phyloP scores from a whole-genome alignment of 2,888 invertebrate genomes.

The Macrophya annulata region DNA sequence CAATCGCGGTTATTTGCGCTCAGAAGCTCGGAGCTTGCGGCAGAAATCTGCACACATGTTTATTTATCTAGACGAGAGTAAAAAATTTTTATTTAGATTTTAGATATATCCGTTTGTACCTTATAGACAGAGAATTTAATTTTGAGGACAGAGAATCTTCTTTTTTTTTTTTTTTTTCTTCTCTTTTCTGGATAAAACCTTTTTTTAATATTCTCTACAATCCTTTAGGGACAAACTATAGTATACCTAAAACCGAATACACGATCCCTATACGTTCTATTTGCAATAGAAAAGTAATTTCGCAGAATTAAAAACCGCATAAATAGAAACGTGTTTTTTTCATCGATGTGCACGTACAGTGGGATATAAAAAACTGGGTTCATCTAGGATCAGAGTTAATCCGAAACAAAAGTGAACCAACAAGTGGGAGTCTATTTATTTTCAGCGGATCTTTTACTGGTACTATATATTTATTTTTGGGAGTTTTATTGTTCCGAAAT shows the following conservation, averaged over 20 bases:
- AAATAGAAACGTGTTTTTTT: neutral
- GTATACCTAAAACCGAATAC: neutral
- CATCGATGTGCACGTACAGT: neutral
- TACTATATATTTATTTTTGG: neutral
- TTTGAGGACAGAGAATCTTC: too few species aligned
- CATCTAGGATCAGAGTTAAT: constrained; percentile 37
- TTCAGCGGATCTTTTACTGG: neutral
- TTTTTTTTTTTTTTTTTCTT: neutral
- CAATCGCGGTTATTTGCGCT: neutral
- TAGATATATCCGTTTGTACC: too few species aligned
- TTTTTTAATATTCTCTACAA: neutral
- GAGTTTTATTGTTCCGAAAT: neutral
- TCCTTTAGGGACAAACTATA: neutral
- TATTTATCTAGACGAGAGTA: neutral
- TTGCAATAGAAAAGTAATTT: constrained; percentile 9
- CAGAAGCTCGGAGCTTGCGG: neutral
- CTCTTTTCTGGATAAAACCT: neutral
- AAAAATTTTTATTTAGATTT: too few species aligned
- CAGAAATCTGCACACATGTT: neutral
- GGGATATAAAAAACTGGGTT: constrained; percentile 36
- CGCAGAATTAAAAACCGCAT: constrained; percentile 42
- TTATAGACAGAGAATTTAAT: too few species aligned
- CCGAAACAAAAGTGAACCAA: constrained; percentile 35
- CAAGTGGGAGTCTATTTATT: neutral
- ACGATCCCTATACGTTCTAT: neutral